Conservation (phyloP, 2,888 invertebrate species). For the Carcina quercana region DNA sequence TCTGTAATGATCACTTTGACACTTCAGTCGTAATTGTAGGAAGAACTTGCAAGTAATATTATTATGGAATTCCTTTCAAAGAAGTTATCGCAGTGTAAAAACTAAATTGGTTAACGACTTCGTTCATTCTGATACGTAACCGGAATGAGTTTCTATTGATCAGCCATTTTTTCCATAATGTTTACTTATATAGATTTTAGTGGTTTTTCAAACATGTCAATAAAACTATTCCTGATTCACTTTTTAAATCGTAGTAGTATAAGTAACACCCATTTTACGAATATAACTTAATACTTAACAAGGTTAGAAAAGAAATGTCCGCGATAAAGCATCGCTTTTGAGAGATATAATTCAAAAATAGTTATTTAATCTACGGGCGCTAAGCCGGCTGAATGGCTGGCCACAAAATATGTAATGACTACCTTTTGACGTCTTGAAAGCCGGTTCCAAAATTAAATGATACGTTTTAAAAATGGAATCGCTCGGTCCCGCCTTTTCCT, state of each 20-base stretch:
- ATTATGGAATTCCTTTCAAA: slow-evolving; percentile 25
- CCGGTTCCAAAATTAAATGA: slow-evolving; percentile 74
- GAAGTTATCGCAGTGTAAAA: slow-evolving; percentile 17
- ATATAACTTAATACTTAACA: too few relatives aligned
- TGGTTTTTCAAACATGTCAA: too few relatives aligned
- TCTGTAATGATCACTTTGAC: slow-evolving; percentile 51
- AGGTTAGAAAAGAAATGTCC: slow-evolving; percentile 9
- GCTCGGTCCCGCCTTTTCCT: slow-evolving; percentile 70
- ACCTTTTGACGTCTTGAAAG: slow-evolving; percentile 72
- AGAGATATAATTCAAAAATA: slow-evolving; percentile 44
- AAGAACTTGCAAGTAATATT: slow-evolving; percentile 28
- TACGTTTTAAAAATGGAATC: slow-evolving; percentile 75
- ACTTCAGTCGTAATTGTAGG: slow-evolving; percentile 34
- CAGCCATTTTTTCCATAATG: too few relatives aligned
- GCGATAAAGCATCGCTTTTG: slow-evolving; percentile 4
- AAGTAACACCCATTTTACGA: too few relatives aligned
- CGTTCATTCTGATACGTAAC: too few relatives aligned
- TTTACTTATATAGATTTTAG: too few relatives aligned
- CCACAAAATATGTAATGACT: slow-evolving; percentile 71
- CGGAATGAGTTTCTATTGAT: too few relatives aligned
- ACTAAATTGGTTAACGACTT: too few relatives aligned
- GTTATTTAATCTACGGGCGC: slow-evolving; percentile 51
- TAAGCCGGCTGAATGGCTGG: slow-evolving; percentile 56
- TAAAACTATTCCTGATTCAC: too few relatives aligned
- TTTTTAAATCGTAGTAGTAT: too few relatives aligned